Conservation (phyloP, 2,113 vertebrate genomes). For the Crotalus viridis region DNA sequence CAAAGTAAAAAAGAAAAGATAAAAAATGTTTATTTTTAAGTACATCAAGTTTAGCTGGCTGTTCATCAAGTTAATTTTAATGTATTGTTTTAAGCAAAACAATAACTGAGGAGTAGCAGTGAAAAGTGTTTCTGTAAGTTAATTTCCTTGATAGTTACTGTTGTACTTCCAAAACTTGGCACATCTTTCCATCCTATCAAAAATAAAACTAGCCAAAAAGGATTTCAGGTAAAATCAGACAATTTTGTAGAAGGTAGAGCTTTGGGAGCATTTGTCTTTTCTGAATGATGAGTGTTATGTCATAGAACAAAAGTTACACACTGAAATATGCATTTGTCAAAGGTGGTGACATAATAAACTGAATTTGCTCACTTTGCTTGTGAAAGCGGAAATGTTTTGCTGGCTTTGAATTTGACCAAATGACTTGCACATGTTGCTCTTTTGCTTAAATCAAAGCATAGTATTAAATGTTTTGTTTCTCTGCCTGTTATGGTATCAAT, state of each 20-base stretch:
- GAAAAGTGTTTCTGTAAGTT: neutral
- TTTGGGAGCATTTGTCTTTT: neutral
- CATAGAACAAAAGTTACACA: neutral
- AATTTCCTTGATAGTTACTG: neutral
- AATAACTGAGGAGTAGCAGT: neutral
- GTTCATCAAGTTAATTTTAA: slow-evolving; percentile 13
- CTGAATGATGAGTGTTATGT: neutral
- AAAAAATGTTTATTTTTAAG: slow-evolving; percentile 48
- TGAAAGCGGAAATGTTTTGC: neutral
- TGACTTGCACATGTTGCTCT: neutral
- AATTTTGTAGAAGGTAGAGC: neutral
- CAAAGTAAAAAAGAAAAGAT: slow-evolving; percentile 38
- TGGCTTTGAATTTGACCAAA: slow-evolving; percentile 37
- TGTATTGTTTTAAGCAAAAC: slow-evolving; percentile 25
- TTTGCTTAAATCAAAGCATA: neutral
- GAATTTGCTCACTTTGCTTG: neutral
- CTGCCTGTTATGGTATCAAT: neutral
- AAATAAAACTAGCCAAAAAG: neutral
- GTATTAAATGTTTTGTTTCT: slow-evolving; percentile 34
- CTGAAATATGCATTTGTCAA: slow-evolving; percentile 17
- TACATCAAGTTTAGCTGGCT: slow-evolving; percentile 27
- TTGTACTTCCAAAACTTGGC: slow-evolving; percentile 2
- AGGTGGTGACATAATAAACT: neutral
- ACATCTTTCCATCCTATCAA: neutral
- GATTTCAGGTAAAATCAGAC: neutral